Evolutionary conservation across 2,888 invertebrate genomes (phyloP).

Genomic region (Gortyna flavago): DNA sequence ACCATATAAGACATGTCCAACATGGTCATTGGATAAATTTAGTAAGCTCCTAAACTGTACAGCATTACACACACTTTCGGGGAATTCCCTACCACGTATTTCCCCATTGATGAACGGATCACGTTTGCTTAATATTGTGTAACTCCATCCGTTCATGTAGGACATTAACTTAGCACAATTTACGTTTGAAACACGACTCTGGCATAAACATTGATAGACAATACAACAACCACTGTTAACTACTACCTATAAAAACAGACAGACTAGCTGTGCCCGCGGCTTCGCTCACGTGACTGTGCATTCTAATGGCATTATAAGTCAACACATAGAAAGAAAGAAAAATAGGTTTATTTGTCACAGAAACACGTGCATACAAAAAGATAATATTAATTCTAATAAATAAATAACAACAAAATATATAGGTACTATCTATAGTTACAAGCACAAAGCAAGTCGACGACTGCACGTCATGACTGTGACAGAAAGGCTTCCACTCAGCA

Average conservation of each 20-base stretch:
- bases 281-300: neutral
- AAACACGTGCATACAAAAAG: too few species aligned
- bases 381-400: too few species aligned
- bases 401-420: too few species aligned
- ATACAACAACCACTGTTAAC: slow-evolving; percentile 1
- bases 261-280: neutral
- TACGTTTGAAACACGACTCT: slow-evolving; percentile 43
- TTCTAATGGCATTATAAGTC: too few species aligned
- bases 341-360: too few species aligned
- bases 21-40: neutral
- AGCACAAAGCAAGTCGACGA: too few species aligned
- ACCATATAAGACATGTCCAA: too few species aligned
- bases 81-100: neutral
- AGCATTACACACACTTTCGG: neutral
- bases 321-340: too few species aligned
- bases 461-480: too few species aligned
- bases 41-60: neutral
- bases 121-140: slow-evolving; percentile 10
- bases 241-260: neutral
- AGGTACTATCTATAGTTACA: too few species aligned
- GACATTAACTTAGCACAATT: slow-evolving; percentile 12
- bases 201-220: slow-evolving; percentile 41
- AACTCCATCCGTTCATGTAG: slow-evolving; percentile 4
- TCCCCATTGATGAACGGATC: neutral
- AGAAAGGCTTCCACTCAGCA: too few species aligned